Conservation (phyloP, 1,140 invertebrate species). For the Oncopodura yosiiana region DNA sequence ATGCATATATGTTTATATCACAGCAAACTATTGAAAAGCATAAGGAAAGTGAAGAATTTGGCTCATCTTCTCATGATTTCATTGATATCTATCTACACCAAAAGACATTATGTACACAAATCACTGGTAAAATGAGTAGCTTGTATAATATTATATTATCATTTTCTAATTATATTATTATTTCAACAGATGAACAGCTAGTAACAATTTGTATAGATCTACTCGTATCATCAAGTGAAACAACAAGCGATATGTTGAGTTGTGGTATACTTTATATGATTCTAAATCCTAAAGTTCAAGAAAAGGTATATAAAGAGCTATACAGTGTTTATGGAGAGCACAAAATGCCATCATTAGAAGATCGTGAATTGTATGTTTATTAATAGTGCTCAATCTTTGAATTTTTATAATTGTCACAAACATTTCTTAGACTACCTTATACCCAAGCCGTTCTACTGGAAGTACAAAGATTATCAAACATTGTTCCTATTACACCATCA, state of each 20-base stretch:
- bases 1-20: not conserved
- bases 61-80: slow-evolving; percentile 68
- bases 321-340: slow-evolving; percentile 41
- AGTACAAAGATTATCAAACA: slow-evolving; percentile 63
- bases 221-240: slow-evolving; percentile 60
- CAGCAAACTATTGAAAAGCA: slow-evolving; percentile 23
- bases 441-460: slow-evolving; percentile 64
- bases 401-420: not conserved
- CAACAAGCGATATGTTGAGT: slow-evolving; percentile 64
- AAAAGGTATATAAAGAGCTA: slow-evolving; percentile 66
- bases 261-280: slow-evolving; percentile 69
- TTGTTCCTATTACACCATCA: slow-evolving; percentile 62
- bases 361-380: not conserved
- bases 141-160: not conserved
- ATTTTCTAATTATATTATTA: not conserved
- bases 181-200: slow-evolving; percentile 6
- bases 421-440: slow-evolving; percentile 57
- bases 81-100: slow-evolving; percentile 67
- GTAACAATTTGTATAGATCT: slow-evolving; percentile 12
- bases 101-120: not conserved
- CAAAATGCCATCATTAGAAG: not conserved
- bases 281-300: slow-evolving; percentile 64
- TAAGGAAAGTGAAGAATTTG: not conserved
- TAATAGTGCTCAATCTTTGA: not conserved
- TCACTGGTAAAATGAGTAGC: not conserved